Conservation (phyloP, 1,140 invertebrate species). For the Conopomorpha cramerella region DNA sequence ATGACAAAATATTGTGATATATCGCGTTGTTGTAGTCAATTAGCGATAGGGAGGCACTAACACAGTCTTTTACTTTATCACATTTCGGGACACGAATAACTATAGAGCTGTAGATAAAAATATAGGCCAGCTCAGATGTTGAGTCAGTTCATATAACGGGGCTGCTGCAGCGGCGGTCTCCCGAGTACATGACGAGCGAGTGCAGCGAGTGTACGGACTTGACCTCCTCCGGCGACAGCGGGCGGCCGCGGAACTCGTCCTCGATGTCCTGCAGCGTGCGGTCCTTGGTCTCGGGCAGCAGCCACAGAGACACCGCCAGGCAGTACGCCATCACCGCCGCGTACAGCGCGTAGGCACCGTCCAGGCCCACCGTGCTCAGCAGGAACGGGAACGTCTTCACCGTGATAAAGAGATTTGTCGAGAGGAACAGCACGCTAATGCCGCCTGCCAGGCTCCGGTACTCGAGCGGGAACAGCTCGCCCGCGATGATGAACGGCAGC, state of each 20-base stretch:
- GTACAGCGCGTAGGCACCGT: conserved; percentile 19
- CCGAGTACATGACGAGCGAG: conserved; percentile 17
- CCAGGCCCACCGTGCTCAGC: conserved; percentile 14
- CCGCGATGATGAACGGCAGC: conserved; percentile 22
- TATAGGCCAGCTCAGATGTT: no score
- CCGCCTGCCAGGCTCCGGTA: conserved; percentile 24
- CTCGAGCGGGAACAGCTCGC: conserved; percentile 24
- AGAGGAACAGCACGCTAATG: conserved; percentile 20
- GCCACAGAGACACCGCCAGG: conserved; percentile 12
- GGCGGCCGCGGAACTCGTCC: conserved; percentile 25
- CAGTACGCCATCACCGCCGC: conserved; percentile 12
- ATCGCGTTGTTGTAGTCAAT: no score
- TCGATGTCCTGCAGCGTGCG: conserved; percentile 32
- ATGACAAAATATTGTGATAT: no score
- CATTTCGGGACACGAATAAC: no score
- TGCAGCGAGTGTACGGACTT: conserved; percentile 25
- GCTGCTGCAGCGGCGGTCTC: conserved; percentile 31
- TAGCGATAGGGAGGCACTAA: no score
- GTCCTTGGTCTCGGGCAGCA: conserved; percentile 28
- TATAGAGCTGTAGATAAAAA: no score
- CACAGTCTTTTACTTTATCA: no score
- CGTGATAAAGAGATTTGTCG: conserved; percentile 20
- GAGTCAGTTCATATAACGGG: conserved; percentile 23
- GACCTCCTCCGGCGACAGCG: conserved; percentile 20
- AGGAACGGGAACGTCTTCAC: conserved; percentile 21